Percentiles rank a stretch among this genome's conserved stretches.
These are phyloP conservation scores for Cephus spinipes DNA, from an alignment of 2,888 invertebrate genomes.

Conservation along the genomic window DNA sequence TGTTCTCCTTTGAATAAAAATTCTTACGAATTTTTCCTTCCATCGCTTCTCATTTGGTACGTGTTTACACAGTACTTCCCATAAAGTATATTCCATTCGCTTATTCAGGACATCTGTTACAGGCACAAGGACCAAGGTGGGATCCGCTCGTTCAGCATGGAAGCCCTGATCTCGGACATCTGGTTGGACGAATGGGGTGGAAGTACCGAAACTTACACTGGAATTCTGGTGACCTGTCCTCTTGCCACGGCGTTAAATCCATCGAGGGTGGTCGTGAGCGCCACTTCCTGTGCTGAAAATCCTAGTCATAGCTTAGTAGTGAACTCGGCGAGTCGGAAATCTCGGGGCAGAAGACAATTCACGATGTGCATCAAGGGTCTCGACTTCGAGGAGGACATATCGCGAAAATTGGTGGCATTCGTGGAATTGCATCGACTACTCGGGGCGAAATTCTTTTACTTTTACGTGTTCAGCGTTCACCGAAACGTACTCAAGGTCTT, in stretches of 20 bases:
- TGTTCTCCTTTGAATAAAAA: background rate
- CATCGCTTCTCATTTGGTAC: background rate
- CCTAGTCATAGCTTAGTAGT: slow-evolving; percentile 61
- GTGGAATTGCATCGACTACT: slow-evolving; percentile 76
- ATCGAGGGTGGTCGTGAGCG: slow-evolving; percentile 48
- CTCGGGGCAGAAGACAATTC: slow-evolving; percentile 66
- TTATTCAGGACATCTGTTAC: slow-evolving; percentile 17
- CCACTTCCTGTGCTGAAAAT: slow-evolving; percentile 51
- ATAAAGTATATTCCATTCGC: background rate
- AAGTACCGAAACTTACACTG: slow-evolving; percentile 69
- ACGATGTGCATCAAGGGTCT: slow-evolving; percentile 81
- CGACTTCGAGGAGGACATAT: slow-evolving; percentile 74
- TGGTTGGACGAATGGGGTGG: slow-evolving; percentile 76
- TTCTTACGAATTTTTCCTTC: background rate
- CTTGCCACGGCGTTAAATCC: slow-evolving; percentile 59
- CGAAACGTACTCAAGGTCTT: slow-evolving; percentile 70
- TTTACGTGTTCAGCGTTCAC: slow-evolving; percentile 75
- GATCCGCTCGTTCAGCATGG: slow-evolving; percentile 69
- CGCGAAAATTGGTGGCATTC: slow-evolving; percentile 76
- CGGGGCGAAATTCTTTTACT: slow-evolving; percentile 75
- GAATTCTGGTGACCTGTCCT: slow-evolving; percentile 75
- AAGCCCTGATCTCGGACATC: slow-evolving; percentile 72
- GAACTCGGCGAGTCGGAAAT: slow-evolving; percentile 8
- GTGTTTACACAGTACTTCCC: background rate
- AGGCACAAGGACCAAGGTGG: slow-evolving; percentile 64